These are phyloP conservation scores for Chelmon rostratus DNA, from an alignment of 2,797 vertebrate genomes.

Conservation along the genomic window DNA sequence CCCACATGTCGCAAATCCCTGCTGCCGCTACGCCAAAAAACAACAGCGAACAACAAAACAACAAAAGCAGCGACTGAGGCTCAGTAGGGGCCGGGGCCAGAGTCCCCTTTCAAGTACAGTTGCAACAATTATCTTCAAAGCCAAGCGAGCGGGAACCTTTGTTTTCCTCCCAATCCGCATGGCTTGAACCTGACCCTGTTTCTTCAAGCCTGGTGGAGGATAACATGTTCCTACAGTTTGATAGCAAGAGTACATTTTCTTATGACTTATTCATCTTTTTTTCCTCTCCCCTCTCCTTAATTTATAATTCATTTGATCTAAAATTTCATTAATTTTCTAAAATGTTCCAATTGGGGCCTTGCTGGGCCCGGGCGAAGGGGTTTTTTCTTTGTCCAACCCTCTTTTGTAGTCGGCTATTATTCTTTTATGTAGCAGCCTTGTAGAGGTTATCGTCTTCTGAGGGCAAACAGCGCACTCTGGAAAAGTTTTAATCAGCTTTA, in stretches of 20 bases:
- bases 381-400: constrained; percentile 85
- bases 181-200: constrained; percentile 87
- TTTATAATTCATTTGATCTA: constrained; percentile 92
- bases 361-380: constrained; percentile 75
- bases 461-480: constrained; percentile 83
- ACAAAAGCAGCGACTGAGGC: constrained; percentile 73
- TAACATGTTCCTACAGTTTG: constrained; percentile 87
- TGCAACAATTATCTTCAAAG: constrained; percentile 87
- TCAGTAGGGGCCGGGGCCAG: constrained; percentile 74
- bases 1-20: constrained; percentile 76
- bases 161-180: constrained; percentile 82
- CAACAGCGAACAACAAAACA: constrained; percentile 72
- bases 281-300: constrained; percentile 77
- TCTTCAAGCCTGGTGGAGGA: constrained; percentile 82
- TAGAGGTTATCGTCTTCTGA: constrained; percentile 88
- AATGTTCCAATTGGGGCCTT: constrained; percentile 88
- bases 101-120: constrained; percentile 82
- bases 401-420: constrained; percentile 87
- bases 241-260: constrained; percentile 85
- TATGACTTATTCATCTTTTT: constrained; percentile 88
- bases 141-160: constrained; percentile 80
- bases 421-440: constrained; percentile 87
- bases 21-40: constrained; percentile 60
- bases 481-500: constrained; percentile 89
- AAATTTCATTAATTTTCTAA: constrained; percentile 92